A percentile compares a stretch with the other conserved stretches of the same genome.
Conservation (phyloP, 1,140 invertebrate genomes). For the Chelonus insularis region DNA sequence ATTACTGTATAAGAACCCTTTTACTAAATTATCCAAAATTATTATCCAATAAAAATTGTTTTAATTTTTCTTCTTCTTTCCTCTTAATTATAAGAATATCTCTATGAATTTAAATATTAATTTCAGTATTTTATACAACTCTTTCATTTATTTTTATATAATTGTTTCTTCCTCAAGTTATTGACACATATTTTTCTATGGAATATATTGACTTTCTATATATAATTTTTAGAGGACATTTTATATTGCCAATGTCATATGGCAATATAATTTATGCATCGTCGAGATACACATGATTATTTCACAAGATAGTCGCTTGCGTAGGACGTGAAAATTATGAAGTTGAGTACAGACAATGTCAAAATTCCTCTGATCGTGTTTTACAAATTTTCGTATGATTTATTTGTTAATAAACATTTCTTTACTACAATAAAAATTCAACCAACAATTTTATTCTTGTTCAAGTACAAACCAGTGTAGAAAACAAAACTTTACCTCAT, state of each 20-base stretch:
- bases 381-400: slow-evolving; percentile 9
- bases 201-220: neutral
- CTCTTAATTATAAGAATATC: too few relatives aligned
- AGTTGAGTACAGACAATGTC: slow-evolving; percentile 34
- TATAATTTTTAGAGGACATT: neutral
- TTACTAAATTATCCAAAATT: slow-evolving; percentile 8
- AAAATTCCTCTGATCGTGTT: slow-evolving; percentile 23
- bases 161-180: neutral
- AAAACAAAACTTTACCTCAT: too few relatives aligned
- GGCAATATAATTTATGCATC: slow-evolving; percentile 42
- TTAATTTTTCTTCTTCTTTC: neutral
- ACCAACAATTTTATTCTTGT: too few relatives aligned
- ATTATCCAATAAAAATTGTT: neutral
- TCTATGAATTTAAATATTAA: too few relatives aligned
- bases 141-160: neutral
- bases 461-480: too few relatives aligned
- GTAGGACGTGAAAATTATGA: slow-evolving; percentile 47
- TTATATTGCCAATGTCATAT: slow-evolving; percentile 32
- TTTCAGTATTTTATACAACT: neutral
- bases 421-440: too few relatives aligned
- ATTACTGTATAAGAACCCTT: neutral
- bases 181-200: neutral
- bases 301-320: slow-evolving; percentile 36
- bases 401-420: too few relatives aligned
- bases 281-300: slow-evolving; percentile 44